These are phyloP conservation scores for Gadus macrocephalus DNA, from an alignment of 2,113 vertebrate genomes.

Conservation along the genomic window DNA sequence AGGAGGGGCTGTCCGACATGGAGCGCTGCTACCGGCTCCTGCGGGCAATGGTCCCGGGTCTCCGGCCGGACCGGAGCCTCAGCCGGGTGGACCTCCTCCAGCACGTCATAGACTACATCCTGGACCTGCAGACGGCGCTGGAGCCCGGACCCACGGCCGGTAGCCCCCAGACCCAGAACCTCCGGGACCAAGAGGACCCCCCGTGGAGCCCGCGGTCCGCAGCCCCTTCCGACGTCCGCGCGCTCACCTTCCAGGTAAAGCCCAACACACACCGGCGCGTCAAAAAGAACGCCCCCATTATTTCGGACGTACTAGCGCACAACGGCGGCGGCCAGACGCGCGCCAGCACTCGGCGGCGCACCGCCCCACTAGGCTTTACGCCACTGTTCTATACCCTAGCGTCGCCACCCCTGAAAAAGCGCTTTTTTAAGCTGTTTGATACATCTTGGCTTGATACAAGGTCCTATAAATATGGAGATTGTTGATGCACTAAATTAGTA, in stretches of 20 bases:
- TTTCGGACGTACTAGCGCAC: no score
- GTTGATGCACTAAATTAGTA: no score
- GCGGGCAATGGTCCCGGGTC: slow-evolving; percentile 64
- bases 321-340: no score
- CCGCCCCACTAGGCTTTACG: no score
- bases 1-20: slow-evolving; percentile 71
- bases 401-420: no score
- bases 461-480: no score
- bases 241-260: slow-evolving; percentile 79
- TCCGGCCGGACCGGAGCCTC: slow-evolving; percentile 79
- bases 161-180: slow-evolving; percentile 63
- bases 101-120: slow-evolving; percentile 90
- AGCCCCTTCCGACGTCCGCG: slow-evolving; percentile 80
- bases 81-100: slow-evolving; percentile 92
- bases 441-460: no score
- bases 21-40: slow-evolving; percentile 86
- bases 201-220: slow-evolving; percentile 73
- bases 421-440: no score
- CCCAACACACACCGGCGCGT: no score
- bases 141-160: slow-evolving; percentile 75
- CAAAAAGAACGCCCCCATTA: no score
- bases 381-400: no score
- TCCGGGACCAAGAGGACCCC: slow-evolving; percentile 56
- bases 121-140: slow-evolving; percentile 88
- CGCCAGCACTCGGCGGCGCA: no score